Conservation (phyloP, 64 coral and sea anemone species). For the Porites lutea region DNA sequence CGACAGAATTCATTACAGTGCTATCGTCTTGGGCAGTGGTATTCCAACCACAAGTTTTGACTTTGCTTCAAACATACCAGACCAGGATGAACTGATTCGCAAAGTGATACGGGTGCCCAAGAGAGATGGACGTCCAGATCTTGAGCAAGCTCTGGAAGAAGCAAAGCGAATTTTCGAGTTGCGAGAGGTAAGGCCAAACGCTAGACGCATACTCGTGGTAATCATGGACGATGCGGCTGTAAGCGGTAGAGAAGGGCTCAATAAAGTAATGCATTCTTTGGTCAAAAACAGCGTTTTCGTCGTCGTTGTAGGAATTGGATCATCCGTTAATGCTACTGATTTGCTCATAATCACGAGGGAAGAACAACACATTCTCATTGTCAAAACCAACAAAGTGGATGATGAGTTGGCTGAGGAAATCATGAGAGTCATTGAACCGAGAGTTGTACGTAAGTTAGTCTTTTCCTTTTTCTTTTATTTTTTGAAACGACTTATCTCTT, state of each 20-base stretch:
- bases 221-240: conserved; percentile 75
- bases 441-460: conserved; percentile 14
- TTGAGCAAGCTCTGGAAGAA: conserved; percentile 53
- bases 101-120: conserved; percentile 15
- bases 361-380: conserved; percentile 35
- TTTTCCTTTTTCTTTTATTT: too few relatives aligned
- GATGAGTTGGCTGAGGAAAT: conserved; percentile 67
- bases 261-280: conserved; percentile 49
- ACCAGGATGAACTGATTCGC: conserved; percentile 47
- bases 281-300: conserved; percentile 60
- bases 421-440: conserved; percentile 55
- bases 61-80: conserved; percentile 38
- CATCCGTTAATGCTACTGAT: conserved; percentile 39
- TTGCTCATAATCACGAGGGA: conserved; percentile 63
- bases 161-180: conserved; percentile 54
- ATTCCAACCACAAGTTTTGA: conserved; percentile 10
- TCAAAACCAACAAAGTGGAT: conserved; percentile 13
- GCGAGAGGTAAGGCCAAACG: conserved; percentile 37
- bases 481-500: too few relatives aligned
- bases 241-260: conserved; percentile 10
- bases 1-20: conserved; percentile 73
- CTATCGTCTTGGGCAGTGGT: too few relatives aligned
- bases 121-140: conserved; percentile 31
- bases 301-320: conserved; percentile 71
- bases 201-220: conserved; percentile 72